Base-by-base conservation (phyloP, 30 jellyfish, hydroid and myxozoan genomes). In the Chironex yamaguchii region DNA sequence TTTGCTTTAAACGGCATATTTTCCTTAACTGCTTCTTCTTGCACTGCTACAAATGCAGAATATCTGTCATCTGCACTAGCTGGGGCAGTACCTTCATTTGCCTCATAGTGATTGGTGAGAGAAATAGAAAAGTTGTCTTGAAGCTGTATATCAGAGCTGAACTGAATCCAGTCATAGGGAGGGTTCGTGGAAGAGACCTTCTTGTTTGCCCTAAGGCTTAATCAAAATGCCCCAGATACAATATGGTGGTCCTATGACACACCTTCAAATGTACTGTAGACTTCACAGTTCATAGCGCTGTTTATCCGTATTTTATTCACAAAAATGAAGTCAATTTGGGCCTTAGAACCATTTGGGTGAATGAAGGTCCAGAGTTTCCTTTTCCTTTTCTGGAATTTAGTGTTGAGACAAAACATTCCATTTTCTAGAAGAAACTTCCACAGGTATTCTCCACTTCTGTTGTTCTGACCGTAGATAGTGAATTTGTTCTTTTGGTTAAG, bases 231-330 rank as follows among this genome's bases (percentile, higher is more conserved):
- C 3, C 67, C 90, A 12, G 72, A n/a, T 4, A 62, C 6, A 29
- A 79, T 82, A 21, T 69, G 6, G 76, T 79, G 90, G 29, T 79
- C 90, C 12, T 73, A 79, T 13, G 75, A 84, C 3, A 79, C 20
- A 30, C 90, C 31, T 4, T n/a, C 34, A 64, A 79, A 79, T 4
- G 25, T 54, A 36, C 34, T 79, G 27, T 79, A 42, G 21, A 83
- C 88, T 42, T 58, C 88, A 63, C 58, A 65, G 90, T 79, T 34
- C 58, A 54, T 63, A 1, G 62, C 88, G 29, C 67, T 20, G 90
- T 63, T 79, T 58, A 11, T 79, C 90, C 90, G 62, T 34, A 26
- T 79, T n/a, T 34, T 24, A 32, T 79, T 58, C 29, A 64, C 62
- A 2, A 79, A 29, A 1, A 79, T 64, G 76, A 30, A 79, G 32